These are phyloP conservation scores for Netelia melanura DNA, from an alignment of 2,888 invertebrate genomes.

Conservation along the genomic window DNA sequence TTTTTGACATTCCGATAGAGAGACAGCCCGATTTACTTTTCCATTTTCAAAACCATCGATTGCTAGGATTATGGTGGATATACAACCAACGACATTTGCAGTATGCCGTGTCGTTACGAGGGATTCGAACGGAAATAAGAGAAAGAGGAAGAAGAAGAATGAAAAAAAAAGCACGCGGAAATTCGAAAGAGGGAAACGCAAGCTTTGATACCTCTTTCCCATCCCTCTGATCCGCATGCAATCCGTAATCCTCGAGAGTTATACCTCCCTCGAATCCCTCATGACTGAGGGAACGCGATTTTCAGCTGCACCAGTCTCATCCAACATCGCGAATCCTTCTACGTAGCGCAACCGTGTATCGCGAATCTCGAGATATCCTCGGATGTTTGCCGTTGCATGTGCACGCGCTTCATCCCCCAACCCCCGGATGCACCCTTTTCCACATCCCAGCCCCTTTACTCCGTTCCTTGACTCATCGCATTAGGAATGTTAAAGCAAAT, in stretches of 20 bases:
- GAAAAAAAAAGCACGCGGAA: not conserved
- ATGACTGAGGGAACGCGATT: constrained; percentile 71
- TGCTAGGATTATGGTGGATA: not conserved
- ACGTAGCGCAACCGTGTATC: constrained; percentile 30
- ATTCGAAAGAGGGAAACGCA: constrained; percentile 40
- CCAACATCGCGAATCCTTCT: constrained; percentile 24
- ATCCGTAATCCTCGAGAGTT: constrained; percentile 72
- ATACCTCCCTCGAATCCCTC: constrained; percentile 54
- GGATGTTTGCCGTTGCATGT: constrained; percentile 4
- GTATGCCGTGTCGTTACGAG: not conserved
- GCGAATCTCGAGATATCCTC: constrained; percentile 10
- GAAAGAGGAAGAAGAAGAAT: not conserved
- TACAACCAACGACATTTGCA: not conserved
- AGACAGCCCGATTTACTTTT: not conserved
- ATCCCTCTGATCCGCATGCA: constrained; percentile 42
- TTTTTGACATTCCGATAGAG: not conserved
- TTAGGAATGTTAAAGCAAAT: constrained; percentile 47
- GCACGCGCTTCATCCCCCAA: not conserved
- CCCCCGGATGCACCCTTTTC: not conserved
- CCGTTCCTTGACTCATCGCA: constrained; percentile 25
- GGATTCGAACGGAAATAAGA: not conserved
- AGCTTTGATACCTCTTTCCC: constrained; percentile 12
- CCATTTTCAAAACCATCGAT: not conserved
- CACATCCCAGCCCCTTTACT: not conserved
- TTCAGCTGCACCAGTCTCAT: constrained; percentile 66